Evolutionary conservation across 2,888 invertebrate species (phyloP), one percentile per base, ranked within the genome.

Genomic region (Drosophila meridionalis): DNA sequence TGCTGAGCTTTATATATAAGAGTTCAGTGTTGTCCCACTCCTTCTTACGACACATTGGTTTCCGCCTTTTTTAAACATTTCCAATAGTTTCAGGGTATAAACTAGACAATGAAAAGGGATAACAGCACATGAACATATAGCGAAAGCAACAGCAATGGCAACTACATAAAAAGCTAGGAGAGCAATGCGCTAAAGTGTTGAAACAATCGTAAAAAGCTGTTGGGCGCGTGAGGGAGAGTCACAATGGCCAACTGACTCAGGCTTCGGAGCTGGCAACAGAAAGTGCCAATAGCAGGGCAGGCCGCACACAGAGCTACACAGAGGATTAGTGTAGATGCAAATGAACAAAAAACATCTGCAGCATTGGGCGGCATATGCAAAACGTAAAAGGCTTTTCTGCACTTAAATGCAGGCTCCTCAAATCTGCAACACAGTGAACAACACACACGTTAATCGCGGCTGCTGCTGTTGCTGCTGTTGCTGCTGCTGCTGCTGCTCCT

Each of bases 191-290:
- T 74, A 87, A 89, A 87, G 85, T 87, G 87, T 89, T 89, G 87
- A 87, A 87, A 87, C 89, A 89, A 87, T 87, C 77, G 87, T 89
- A 89, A 85, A 87, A 82, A 84, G 76, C 80, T 73, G 84, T 77
- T 70, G 78, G 75, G 61, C 43, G 81, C 84, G 73, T 48, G 58
- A 58, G 71, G 80, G 7, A 78, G 53, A 60, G 59, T 65, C 50
- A 78, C 73, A 76, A 76, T 73, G 48, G 50, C 43, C 40, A 53
- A 32, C 61, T 53, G 65, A 48, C 52, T 60, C 30, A 9, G 11
- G 38, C 28, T 38, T 28, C 65, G 48, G 36, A 57, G 52, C 64
- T 53, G 53, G 69, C 68, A 74, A 64, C 71, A 57, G 57, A 56
- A 67, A 73, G 57, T 69, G 55, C 74, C 83, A 83, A 73, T 73